phyloP scores from a whole-genome alignment of 2,113 vertebrate genomes.

The Strigops habroptila region DNA sequence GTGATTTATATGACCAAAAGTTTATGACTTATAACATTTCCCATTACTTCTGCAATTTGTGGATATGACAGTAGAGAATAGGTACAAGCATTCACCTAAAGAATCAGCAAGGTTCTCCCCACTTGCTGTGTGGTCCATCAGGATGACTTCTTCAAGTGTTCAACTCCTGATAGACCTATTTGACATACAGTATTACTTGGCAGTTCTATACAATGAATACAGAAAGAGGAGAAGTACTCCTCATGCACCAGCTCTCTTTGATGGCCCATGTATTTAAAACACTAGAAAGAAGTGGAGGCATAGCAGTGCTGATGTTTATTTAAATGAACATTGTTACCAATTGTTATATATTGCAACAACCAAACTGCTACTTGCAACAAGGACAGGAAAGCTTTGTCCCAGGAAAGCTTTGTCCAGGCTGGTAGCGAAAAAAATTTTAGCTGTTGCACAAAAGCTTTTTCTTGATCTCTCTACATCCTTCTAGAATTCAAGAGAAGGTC shows the following conservation, averaged over 20 bases:
- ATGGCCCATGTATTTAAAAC: slow-evolving; percentile 82
- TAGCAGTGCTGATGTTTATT: slow-evolving; percentile 59
- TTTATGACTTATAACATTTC: not conserved
- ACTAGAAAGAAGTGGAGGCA: slow-evolving; percentile 76
- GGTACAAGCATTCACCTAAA: slow-evolving; percentile 28
- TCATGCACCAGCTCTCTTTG: slow-evolving; percentile 77
- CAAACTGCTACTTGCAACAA: not conserved
- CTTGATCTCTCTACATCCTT: not conserved
- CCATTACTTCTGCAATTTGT: not conserved
- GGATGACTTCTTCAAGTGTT: slow-evolving; percentile 84
- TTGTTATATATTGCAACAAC: not conserved
- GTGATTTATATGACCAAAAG: not conserved
- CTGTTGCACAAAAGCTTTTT: not conserved
- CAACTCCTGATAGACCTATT: slow-evolving; percentile 74
- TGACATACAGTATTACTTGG: slow-evolving; percentile 77
- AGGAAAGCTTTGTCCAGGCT: not conserved
- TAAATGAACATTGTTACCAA: not conserved
- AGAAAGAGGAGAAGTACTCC: slow-evolving; percentile 79
- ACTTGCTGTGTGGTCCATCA: slow-evolving; percentile 85
- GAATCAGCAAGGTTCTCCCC: slow-evolving; percentile 71
- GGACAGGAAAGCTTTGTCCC: not conserved
- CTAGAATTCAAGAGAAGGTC: not conserved
- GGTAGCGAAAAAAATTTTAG: not conserved
- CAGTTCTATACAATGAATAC: slow-evolving; percentile 80
- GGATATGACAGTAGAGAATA: not conserved